These are phyloP conservation scores for Asteroscopus sphinx DNA, from an alignment of 2,888 invertebrate species.

Conservation along the genomic window DNA sequence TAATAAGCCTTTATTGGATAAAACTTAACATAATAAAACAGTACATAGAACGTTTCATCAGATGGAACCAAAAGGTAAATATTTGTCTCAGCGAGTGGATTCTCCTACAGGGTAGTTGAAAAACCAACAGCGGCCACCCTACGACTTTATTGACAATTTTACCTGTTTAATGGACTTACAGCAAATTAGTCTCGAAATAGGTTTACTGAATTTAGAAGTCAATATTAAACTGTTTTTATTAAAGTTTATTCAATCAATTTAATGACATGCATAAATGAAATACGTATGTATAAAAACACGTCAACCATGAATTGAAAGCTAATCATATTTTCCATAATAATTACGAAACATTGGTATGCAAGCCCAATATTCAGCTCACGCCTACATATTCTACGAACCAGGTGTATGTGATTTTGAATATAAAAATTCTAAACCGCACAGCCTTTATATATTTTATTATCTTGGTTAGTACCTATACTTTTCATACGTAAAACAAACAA, in stretches of 20 bases:
- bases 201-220: neutral
- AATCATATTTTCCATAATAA: neutral
- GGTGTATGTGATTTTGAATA: neutral
- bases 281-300: neutral
- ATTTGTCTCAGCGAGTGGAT: neutral
- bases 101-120: neutral
- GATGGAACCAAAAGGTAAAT: slow-evolving; percentile 4
- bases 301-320: neutral
- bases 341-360: neutral
- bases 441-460: neutral
- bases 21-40: slow-evolving; percentile 3
- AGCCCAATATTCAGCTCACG: slow-evolving; percentile 9
- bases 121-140: neutral
- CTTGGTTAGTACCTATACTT: slow-evolving; percentile 5
- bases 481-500: slow-evolving; percentile 9
- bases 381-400: neutral
- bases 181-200: no score
- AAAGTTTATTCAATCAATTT: no score
- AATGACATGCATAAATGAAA: slow-evolving; percentile 1
- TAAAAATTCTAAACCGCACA: neutral
- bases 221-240: no score
- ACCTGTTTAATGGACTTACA: neutral
- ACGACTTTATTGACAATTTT: neutral
- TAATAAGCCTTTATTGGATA: slow-evolving; percentile 1
- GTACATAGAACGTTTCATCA: slow-evolving; percentile 1